A percentile compares a stretch with the other conserved stretches of the same genome.
These are phyloP conservation scores for Pseudonaja textilis DNA, from an alignment of 2,113 vertebrate species.

Conservation along the genomic window DNA sequence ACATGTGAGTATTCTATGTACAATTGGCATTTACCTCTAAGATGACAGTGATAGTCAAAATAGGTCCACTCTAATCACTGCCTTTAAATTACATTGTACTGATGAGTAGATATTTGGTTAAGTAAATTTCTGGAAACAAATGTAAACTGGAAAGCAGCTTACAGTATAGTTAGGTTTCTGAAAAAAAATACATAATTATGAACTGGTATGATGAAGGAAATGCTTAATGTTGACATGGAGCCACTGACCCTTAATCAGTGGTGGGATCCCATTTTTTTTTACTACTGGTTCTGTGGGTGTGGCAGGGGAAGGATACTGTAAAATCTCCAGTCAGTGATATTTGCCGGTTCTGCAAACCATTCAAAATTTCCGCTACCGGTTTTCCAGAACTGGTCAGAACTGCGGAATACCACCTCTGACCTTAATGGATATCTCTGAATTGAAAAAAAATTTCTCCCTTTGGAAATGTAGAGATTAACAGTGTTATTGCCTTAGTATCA, in stretches of 20 bases:
- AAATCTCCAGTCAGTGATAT: no score
- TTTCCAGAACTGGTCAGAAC: no score
- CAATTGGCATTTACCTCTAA: not conserved
- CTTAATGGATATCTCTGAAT: not conserved
- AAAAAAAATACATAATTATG: not conserved
- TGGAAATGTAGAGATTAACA: not conserved
- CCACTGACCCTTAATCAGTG: not conserved
- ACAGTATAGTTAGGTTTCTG: not conserved
- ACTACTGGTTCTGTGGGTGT: no score
- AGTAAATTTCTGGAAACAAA: not conserved
- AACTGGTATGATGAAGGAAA: not conserved
- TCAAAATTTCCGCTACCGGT: no score
- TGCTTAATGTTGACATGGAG: not conserved
- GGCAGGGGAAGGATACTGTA: no score
- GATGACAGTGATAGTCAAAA: not conserved
- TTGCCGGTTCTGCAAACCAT: no score
- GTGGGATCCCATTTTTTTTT: no score
- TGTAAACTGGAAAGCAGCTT: not conserved
- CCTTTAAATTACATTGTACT: not conserved
- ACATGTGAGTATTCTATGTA: not conserved
- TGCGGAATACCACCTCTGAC: no score
- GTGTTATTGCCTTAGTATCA: not conserved
- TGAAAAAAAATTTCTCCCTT: not conserved
- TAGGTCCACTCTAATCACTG: not conserved
- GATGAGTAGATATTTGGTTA: not conserved